Conservation (phyloP, 2,113 vertebrate genomes). For the Lutjanus erythropterus region DNA sequence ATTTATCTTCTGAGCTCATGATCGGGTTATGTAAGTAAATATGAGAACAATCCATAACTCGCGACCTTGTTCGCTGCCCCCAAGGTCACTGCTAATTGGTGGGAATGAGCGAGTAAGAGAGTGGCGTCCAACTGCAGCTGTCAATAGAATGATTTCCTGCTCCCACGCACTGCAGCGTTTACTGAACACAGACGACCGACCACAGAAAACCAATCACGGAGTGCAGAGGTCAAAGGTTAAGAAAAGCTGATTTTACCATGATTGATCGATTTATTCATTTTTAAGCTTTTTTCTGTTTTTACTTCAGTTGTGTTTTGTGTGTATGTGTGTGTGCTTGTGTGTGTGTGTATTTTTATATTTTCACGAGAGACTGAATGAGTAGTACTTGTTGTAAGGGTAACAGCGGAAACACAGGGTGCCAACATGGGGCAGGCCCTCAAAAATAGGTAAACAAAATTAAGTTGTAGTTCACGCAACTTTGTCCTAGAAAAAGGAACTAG, state of each 20-base stretch:
- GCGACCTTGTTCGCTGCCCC: conserved; percentile 51
- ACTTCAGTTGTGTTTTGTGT: neutral
- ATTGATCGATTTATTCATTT: too few species aligned
- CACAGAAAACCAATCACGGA: neutral
- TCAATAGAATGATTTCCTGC: conserved; percentile 37
- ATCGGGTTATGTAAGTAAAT: conserved; percentile 61
- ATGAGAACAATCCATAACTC: conserved; percentile 53
- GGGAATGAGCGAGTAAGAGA: conserved; percentile 19
- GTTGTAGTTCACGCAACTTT: too few species aligned
- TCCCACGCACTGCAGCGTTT: neutral
- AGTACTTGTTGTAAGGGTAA: too few species aligned
- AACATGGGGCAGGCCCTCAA: too few species aligned
- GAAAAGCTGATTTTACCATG: neutral
- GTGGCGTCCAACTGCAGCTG: neutral
- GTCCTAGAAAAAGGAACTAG: too few species aligned
- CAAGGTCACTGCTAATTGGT: conserved; percentile 57
- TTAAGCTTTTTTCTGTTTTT: neutral
- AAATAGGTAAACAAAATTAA: too few species aligned
- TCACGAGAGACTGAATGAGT: too few species aligned
- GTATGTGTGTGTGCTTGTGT: too few species aligned
- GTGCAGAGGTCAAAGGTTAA: conserved; percentile 27
- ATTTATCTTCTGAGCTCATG: conserved; percentile 67
- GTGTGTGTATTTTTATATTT: too few species aligned
- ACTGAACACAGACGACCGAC: neutral
- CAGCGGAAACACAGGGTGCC: too few species aligned